Base-by-base conservation (phyloP, 2,888 invertebrate species). In the Incurvaria masculella region DNA sequence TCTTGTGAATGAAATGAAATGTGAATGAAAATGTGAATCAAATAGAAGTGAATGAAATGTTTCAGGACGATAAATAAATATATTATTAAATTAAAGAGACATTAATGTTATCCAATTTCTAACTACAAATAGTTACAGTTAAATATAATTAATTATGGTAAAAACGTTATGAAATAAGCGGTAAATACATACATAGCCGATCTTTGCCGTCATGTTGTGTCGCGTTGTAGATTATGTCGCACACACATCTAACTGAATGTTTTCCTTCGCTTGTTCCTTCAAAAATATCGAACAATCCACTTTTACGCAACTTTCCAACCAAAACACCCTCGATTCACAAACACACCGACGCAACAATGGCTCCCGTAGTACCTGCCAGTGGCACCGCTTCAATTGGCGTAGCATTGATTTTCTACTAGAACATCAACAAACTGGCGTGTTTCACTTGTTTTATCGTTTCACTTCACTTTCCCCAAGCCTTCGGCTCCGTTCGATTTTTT, bases 131-230 rank as follows among this genome's bases (percentile, higher is more conserved):
- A n/a, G n/a, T n/a, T n/a, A n/a, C n/a, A n/a, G n/a, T n/a, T n/a
- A n/a, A n/a, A n/a, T n/a, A n/a, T n/a, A n/a, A n/a, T n/a, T n/a
- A n/a, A n/a, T n/a, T n/a, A n/a, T n/a, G n/a, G n/a, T n/a, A n/a
- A n/a, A n/a, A n/a, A n/a, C n/a, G n/a, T n/a, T 47, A 51, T 48
- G 33, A 45, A 42, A 49, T 26, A 45, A 50, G 51, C 39, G 51
- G 49, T 45, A 39, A 23, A 40, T 55, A 79, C 79, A 72, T 65
- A 79, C 79, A 79, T 79, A 79, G 79, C 79, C 78, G 69, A 78
- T 75, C 75, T 78, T 79, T 79, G 78, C 79, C 79, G 79, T 79
- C 79, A 79, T 79, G 79, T 75, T 79, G 78, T 73, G 75, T 73
- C 69, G 72, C 74, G 76, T 78, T 78, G 73, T 76, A 75, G 70